These are phyloP conservation scores for Cyprinodon variegatus DNA, from an alignment of 2,113 vertebrate genomes.

Conservation along the genomic window DNA sequence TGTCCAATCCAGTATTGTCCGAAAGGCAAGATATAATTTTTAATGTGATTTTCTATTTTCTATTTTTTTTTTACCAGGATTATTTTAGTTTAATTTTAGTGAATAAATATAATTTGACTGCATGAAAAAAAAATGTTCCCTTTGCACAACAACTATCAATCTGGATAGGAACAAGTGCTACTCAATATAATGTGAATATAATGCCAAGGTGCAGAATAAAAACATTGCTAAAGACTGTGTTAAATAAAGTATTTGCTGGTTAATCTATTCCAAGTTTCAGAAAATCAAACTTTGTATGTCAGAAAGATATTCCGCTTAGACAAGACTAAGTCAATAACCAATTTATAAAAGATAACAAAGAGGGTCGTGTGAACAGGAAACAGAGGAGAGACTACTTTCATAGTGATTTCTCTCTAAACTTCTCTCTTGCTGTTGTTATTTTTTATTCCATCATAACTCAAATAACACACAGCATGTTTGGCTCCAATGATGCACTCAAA, in stretches of 20 bases:
- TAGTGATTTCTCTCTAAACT: neutral
- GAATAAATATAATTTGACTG: too few relatives aligned
- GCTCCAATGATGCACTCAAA: neutral
- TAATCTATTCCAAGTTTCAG: neutral
- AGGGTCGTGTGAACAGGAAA: neutral
- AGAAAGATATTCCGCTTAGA: neutral
- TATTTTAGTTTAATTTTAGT: too few relatives aligned
- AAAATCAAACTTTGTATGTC: neutral
- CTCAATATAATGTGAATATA: neutral
- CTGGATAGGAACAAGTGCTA: neutral
- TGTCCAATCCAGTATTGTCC: too few relatives aligned
- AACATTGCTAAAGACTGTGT: neutral
- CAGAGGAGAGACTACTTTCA: neutral
- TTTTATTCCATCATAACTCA: neutral
- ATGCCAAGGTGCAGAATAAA: neutral
- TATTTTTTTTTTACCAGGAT: too few relatives aligned
- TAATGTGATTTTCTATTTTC: too few relatives aligned
- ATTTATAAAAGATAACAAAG: neutral
- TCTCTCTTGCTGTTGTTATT: neutral
- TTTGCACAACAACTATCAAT: neutral
- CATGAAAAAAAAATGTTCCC: too few relatives aligned
- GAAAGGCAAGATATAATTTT: too few relatives aligned
- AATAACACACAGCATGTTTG: neutral
- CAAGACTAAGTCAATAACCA: neutral
- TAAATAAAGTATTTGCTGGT: neutral